Base-by-base conservation (phyloP, 2,113 vertebrate genomes). In the Macquaria ambigua region DNA sequence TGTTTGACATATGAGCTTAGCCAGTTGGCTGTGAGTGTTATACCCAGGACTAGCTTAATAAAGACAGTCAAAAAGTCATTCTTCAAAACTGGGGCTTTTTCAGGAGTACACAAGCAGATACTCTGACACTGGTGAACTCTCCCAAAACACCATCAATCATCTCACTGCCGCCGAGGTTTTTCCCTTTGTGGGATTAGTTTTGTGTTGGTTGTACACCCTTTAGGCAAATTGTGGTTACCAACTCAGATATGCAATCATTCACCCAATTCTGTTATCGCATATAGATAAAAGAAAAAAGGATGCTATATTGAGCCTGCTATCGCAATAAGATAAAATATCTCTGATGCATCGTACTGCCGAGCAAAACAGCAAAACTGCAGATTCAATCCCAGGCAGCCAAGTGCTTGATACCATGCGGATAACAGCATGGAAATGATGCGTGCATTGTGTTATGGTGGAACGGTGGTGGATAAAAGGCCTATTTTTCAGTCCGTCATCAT, bases 401-500 rank as follows among this genome's bases (percentile, higher is more conserved):
- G 83, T 46, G 48, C 58, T 89, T 79, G 85, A 88, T 88, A 90
- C 80, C 58, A 28, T 79, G 86, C 6, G 88, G 89, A 93, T 90
- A 87, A 88, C 85, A 71, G 82, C 37, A 61, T 89, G 90, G 83
- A 91, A 93, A 93, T 90, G 91, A 91, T 77, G 90, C 90, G 86
- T 93, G 89, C 85, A 74, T 91, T 90, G 89, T 89, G 91, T 88
- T 86, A 87, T 89, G 93, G 90, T 88, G 86, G 90, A 90, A 81
- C 87, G 89, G 84, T 81, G 87, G 68, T 28, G 87, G 89, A 93
- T 91, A 91, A 93, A 94, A 92, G 92, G 87, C 83, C 92, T 82
- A 84, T 94, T 90, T 95, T 93, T 94, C 89, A 89, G 88, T 81
- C 85, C 90, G 70, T 93, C 92, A 87, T 92, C 91, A 93, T 94